Base-by-base conservation (phyloP, 2,888 invertebrate species). In the Lithophane semibrunnea region DNA sequence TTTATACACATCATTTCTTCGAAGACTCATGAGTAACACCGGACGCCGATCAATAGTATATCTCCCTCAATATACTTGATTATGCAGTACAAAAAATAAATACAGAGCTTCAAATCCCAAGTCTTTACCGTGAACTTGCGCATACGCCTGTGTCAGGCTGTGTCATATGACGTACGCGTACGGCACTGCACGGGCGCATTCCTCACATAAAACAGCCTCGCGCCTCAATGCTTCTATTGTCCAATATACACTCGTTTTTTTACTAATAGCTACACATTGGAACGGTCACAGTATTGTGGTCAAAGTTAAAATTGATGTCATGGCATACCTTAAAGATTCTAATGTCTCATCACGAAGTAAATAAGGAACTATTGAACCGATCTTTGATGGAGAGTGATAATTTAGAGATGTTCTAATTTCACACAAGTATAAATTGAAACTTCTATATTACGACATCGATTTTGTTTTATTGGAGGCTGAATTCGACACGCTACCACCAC, bases 191-290 rank as follows among this genome's bases (percentile, higher is more conserved):
- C 76, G 73, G 64, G 77, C 79, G 82, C 88, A 88, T 88, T 88
- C 88, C 88, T 80, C 42, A 84, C 77, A 82, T 83, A 80, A 86
- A 85, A 88, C 88, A 86, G 75, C 80, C 85, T 88, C 75, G 63
- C 80, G 86, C 85, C 74, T 85, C 78, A 68, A 79, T 85, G 73
- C 82, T 24, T 84, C 89, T 77, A 85, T 88, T 88, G 88, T 88
- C 80, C 77, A 80, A 81, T 71, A 79, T 56, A 63, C 65, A 79
- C 81, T 80, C 63, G 58, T 88, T 73, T 84, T 84, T 86, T 88
- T 77, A 80, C 67, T 78, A 78, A 79, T 82, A 83, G 70, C 63
- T 66, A 70, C 63, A 80, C 74, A 75, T 75, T 44, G 69, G 54
- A 84, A 65, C 72, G 54, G 76, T 72, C 74, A 74, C 70, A 84